Conservation (phyloP, 2,113 vertebrate genomes). For the Fregetta grallaria region DNA sequence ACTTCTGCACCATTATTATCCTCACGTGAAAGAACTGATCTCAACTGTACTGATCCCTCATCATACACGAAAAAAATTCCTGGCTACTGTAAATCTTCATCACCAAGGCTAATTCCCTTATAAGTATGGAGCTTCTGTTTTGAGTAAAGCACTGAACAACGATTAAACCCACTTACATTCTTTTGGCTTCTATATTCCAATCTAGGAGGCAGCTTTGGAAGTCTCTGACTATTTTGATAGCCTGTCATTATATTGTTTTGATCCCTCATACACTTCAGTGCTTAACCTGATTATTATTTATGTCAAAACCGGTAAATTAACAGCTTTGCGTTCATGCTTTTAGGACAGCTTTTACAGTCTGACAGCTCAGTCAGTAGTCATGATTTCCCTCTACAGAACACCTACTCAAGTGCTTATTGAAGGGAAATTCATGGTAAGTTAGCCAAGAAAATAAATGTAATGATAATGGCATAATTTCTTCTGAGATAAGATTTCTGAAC, state of each 20-base stretch:
- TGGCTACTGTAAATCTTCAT: neutral
- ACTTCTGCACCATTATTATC: neutral
- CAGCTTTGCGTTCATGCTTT: neutral
- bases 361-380: neutral
- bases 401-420: neutral
- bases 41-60: neutral
- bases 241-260: neutral
- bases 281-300: slow-evolving; percentile 38
- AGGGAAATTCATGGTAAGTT: neutral
- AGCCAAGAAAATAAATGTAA: neutral
- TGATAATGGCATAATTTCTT: neutral
- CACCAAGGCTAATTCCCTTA: neutral
- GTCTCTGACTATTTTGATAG: slow-evolving; percentile 29
- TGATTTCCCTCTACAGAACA: neutral
- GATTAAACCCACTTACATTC: neutral
- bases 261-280: neutral
- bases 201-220: neutral
- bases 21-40: neutral
- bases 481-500: neutral
- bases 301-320: neutral
- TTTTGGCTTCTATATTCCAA: neutral
- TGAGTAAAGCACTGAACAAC: neutral
- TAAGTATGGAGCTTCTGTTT: neutral
- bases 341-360: neutral
- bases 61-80: neutral